A percentile compares a stretch with the other conserved stretches of the same genome.
Evolutionary conservation across 2,797 vertebrate genomes (phyloP).

Genomic region (Onychomys leucogaster): DNA sequence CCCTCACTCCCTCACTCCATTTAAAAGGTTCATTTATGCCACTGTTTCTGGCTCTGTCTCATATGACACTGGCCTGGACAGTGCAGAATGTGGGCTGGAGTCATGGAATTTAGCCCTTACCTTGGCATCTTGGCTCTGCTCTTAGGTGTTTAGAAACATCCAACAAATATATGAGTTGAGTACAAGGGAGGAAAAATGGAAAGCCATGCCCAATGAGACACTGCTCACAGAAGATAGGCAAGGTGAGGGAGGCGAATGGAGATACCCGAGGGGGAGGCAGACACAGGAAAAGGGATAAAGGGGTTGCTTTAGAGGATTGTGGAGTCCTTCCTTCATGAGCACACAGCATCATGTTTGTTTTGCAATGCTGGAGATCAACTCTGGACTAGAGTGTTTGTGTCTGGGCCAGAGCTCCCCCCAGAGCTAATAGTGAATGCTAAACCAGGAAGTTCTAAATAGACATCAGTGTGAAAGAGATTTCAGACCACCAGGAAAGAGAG

Average conservation of each 20-base stretch:
- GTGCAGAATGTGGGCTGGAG: neutral
- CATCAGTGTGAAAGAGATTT: neutral
- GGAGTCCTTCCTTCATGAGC: neutral
- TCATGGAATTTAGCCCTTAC: conserved; percentile 33
- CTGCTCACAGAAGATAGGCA: accelerated
- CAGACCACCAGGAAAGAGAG: neutral
- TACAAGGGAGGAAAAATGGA: too few relatives aligned
- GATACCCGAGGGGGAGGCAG: accelerated
- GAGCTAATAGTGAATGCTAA: neutral
- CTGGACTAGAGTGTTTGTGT: too few relatives aligned
- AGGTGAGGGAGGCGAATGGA: neutral
- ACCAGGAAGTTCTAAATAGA: neutral
- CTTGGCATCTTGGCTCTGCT: neutral
- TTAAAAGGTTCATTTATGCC: neutral
- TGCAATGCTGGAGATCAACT: neutral
- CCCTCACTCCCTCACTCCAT: too few relatives aligned
- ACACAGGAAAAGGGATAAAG: neutral
- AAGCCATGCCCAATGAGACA: neutral
- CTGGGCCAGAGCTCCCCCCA: neutral
- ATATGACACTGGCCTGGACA: neutral
- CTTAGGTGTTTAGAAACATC: neutral
- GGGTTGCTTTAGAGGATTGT: neutral
- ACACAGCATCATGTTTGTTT: neutral
- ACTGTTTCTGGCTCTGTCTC: neutral
- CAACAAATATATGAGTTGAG: neutral